Evolutionary conservation across 2,113 vertebrate genomes (phyloP).

Genomic region (Menura novaehollandiae): DNA sequence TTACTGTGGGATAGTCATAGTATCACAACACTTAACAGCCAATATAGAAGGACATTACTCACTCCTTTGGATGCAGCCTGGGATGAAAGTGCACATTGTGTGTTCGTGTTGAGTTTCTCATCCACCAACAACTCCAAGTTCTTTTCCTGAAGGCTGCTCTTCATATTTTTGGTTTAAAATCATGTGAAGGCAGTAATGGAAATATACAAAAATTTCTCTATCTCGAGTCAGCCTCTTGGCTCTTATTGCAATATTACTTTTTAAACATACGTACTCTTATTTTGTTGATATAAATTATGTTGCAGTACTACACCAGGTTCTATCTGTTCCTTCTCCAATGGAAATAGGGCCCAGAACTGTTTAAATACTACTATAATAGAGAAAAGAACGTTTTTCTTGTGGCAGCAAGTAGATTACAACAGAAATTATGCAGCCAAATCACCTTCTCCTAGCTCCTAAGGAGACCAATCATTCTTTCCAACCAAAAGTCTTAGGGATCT

Average conservation of each 20-base stretch:
- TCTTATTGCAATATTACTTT: not conserved
- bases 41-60: not conserved
- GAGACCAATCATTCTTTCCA: not conserved
- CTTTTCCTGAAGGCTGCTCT: not conserved
- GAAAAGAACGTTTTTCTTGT: not conserved
- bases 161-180: not conserved
- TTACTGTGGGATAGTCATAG: not conserved
- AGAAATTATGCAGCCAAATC: not conserved
- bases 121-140: not conserved
- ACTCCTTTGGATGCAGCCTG: not conserved
- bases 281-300: not conserved
- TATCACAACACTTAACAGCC: not conserved
- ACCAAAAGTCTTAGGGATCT: not conserved
- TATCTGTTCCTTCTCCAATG: not conserved
- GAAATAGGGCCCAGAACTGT: not conserved
- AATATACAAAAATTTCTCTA: not conserved
- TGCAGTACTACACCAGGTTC: not conserved
- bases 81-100: not conserved
- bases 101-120: not conserved
- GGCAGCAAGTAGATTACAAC: not conserved
- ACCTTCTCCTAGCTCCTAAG: not conserved
- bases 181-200: not conserved
- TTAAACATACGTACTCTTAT: rapidly evolving
- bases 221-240: not conserved
- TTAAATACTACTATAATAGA: not conserved